Percentiles rank a stretch among this genome's conserved stretches.
Conservation (phyloP, 2,797 vertebrate species). For the Melopsittacus undulatus region DNA sequence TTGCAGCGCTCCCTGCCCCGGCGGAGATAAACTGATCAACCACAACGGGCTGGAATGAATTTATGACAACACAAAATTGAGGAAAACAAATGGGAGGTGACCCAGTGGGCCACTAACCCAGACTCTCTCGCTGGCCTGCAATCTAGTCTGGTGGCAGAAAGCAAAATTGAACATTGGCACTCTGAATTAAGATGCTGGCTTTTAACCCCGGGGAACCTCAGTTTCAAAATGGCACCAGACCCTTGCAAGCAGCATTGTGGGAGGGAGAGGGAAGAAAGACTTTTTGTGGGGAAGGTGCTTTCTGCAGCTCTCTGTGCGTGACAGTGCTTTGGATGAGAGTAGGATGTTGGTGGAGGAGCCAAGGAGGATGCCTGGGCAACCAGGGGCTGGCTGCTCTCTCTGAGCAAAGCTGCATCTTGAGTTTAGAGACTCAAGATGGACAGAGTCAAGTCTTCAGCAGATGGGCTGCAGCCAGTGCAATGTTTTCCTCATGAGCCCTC, state of each 20-base stretch:
- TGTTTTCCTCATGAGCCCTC: neutral
- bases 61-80: conserved; percentile 90
- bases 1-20: conserved; percentile 81
- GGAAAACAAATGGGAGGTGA: conserved; percentile 88
- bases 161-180: conserved; percentile 83
- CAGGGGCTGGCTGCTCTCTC: neutral
- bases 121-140: conserved; percentile 78
- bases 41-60: conserved; percentile 89
- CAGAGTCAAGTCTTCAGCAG: neutral
- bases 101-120: conserved; percentile 82
- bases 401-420: neutral
- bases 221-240: conserved; percentile 62
- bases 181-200: conserved; percentile 82
- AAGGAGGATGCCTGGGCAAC: neutral
- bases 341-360: fast-evolving
- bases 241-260: neutral
- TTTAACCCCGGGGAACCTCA: conserved; percentile 73
- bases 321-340: neutral
- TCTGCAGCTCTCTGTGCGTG: neutral
- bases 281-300: neutral
- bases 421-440: neutral
- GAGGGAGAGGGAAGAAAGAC: neutral
- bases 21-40: conserved; percentile 85
- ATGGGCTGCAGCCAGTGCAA: neutral
- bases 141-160: conserved; percentile 83